phyloP scores from a whole-genome alignment of 2,797 vertebrate species.

The Pristis pectinata region DNA sequence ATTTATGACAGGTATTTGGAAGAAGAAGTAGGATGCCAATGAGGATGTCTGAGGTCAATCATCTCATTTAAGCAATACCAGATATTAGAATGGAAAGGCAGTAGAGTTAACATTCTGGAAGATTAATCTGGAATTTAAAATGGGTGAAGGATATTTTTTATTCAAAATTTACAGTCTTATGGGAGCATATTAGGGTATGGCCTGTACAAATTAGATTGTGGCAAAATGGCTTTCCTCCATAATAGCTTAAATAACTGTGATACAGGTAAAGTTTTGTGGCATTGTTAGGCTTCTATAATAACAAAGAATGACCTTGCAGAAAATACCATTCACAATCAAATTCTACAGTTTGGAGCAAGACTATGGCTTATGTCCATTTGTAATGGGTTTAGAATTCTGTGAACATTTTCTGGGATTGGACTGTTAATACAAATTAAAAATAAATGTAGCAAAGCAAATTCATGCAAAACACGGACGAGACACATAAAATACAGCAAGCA shows the following conservation, averaged over 20 bases:
- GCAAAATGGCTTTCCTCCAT: not conserved
- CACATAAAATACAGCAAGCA: conserved; percentile 28
- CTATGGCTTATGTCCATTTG: not conserved
- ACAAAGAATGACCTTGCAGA: not conserved
- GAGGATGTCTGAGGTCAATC: not conserved
- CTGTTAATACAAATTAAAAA: not conserved
- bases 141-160: not conserved
- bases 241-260: not conserved
- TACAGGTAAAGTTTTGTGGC: not conserved
- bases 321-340: not conserved
- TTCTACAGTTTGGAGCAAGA: not conserved
- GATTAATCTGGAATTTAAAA: not conserved
- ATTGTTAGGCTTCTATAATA: not conserved
- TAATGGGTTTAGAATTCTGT: not conserved
- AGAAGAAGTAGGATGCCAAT: not conserved
- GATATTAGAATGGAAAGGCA: not conserved
- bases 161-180: not conserved
- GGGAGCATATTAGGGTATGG: not conserved
- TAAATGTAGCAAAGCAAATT: not conserved
- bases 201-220: not conserved
- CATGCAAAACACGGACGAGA: conserved; percentile 21
- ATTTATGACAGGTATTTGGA: not conserved
- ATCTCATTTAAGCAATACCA: not conserved
- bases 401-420: not conserved
- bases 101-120: not conserved